A percentile compares a stretch with the other conserved stretches of the same genome.
Conservation (phyloP, 2,888 invertebrate species). For the Bruchidius siliquastri region DNA sequence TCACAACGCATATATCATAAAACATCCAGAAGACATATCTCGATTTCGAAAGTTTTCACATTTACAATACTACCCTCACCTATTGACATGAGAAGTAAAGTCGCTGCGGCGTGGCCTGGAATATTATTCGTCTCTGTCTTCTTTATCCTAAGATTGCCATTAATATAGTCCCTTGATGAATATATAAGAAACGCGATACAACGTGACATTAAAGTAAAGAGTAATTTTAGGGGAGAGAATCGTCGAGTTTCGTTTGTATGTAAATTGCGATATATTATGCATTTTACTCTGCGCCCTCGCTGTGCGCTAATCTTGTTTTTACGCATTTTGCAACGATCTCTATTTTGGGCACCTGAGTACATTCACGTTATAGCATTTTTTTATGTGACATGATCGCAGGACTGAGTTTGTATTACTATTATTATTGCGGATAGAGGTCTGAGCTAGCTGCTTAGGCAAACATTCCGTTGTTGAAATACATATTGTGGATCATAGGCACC, state of each 20-base stretch:
- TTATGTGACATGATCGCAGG: too few relatives aligned
- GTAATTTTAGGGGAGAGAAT: slow-evolving; percentile 41
- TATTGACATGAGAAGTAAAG: not conserved
- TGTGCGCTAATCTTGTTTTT: slow-evolving; percentile 1
- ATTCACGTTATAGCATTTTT: not conserved
- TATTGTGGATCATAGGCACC: too few relatives aligned
- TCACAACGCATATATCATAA: too few relatives aligned
- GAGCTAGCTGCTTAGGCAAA: too few relatives aligned
- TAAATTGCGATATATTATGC: slow-evolving; percentile 32
- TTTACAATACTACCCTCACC: too few relatives aligned
- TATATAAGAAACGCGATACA: slow-evolving; percentile 47
- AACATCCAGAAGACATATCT: too few relatives aligned
- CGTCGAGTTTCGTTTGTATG: slow-evolving; percentile 35
- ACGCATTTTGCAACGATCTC: not conserved
- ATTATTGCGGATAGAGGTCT: too few relatives aligned
- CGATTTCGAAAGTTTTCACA: too few relatives aligned
- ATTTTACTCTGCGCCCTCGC: slow-evolving; percentile 14
- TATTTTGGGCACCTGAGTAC: not conserved
- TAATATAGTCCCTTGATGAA: slow-evolving; percentile 47
- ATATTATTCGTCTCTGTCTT: not conserved
- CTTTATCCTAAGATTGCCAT: slow-evolving; percentile 1
- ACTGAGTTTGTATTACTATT: too few relatives aligned
- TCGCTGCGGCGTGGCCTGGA: not conserved
- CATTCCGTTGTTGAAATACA: too few relatives aligned
- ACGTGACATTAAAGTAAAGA: slow-evolving; percentile 45